These are phyloP conservation scores for Aurelia coerulea DNA, from an alignment of 30 jellyfish, hydroid and myxozoan species.

Conservation along the genomic window DNA sequence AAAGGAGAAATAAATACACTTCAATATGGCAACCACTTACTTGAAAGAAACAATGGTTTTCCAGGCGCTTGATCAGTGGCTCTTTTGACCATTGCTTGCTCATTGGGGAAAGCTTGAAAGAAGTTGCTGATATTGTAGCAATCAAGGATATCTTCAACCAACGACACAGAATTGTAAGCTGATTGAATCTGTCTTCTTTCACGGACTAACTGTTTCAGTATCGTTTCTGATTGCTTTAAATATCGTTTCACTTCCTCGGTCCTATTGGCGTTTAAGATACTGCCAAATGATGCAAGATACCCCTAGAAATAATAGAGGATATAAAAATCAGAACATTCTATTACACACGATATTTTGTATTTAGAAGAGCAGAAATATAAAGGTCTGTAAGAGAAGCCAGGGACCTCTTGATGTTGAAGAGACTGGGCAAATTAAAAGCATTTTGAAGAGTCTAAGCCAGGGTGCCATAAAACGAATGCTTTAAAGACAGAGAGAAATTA, in stretches of 20 bases:
- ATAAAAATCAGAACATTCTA: background rate
- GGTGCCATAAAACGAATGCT: too few relatives aligned
- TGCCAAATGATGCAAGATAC: background rate
- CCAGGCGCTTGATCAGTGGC: constrained; percentile 80
- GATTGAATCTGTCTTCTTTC: constrained; percentile 37
- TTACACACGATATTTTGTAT: background rate
- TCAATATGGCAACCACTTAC: constrained; percentile 22
- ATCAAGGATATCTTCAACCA: constrained; percentile 45
- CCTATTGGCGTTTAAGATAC: constrained; percentile 10
- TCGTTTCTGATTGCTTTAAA: constrained; percentile 29
- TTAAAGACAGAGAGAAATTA: too few relatives aligned
- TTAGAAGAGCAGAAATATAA: too few relatives aligned
- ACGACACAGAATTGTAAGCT: constrained; percentile 21
- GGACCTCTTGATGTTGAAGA: too few relatives aligned
- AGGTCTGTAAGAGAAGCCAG: too few relatives aligned
- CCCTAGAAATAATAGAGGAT: background rate
- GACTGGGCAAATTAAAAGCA: too few relatives aligned
- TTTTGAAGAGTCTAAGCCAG: too few relatives aligned
- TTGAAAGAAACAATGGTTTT: constrained; percentile 72
- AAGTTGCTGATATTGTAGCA: constrained; percentile 69
- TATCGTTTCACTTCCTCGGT: constrained; percentile 2
- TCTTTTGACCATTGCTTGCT: constrained; percentile 54
- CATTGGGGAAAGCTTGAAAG: constrained; percentile 70
- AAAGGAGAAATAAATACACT: background rate
- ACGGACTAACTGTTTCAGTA: constrained; percentile 23